Evolutionary conservation across 2,888 invertebrate genomes (phyloP).

Genomic region (Caenorhabditis macrosperma): DNA sequence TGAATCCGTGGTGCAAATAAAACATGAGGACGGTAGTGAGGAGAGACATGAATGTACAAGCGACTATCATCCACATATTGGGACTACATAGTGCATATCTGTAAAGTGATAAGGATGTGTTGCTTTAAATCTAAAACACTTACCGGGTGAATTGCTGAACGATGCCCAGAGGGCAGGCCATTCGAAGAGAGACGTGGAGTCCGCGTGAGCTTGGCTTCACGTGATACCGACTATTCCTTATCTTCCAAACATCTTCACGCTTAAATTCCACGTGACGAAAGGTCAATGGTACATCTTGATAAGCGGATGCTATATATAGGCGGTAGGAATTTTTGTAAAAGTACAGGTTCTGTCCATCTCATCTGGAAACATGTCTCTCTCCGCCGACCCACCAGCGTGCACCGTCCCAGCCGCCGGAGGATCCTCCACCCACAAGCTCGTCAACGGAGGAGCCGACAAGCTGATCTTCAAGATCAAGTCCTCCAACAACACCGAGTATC

Average conservation of each 20-base stretch:
- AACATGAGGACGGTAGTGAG: constrained; percentile 25
- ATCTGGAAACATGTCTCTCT: too few species aligned
- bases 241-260: too few species aligned
- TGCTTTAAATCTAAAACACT: not conserved
- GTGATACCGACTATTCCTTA: too few species aligned
- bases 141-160: not conserved
- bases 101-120: not conserved
- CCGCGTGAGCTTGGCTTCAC: too few species aligned
- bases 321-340: too few species aligned
- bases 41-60: constrained; percentile 40
- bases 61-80: constrained; percentile 46
- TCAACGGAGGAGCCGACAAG: constrained; percentile 50
- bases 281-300: not conserved
- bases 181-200: not conserved
- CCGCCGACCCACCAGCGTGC: constrained; percentile 15
- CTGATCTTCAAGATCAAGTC: constrained; percentile 59
- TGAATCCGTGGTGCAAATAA: constrained; percentile 35
- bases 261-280: not conserved
- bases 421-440: constrained; percentile 38
- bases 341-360: too few species aligned
- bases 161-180: not conserved
- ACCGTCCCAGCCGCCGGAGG: constrained; percentile 63
- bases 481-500: constrained; percentile 65
- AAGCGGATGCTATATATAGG: not conserved
- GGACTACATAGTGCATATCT: constrained; percentile 47